Percentiles rank a stretch among this genome's conserved stretches.
These are phyloP conservation scores for Vireo altiloquus DNA, from an alignment of 2,113 vertebrate species.

Conservation along the genomic window DNA sequence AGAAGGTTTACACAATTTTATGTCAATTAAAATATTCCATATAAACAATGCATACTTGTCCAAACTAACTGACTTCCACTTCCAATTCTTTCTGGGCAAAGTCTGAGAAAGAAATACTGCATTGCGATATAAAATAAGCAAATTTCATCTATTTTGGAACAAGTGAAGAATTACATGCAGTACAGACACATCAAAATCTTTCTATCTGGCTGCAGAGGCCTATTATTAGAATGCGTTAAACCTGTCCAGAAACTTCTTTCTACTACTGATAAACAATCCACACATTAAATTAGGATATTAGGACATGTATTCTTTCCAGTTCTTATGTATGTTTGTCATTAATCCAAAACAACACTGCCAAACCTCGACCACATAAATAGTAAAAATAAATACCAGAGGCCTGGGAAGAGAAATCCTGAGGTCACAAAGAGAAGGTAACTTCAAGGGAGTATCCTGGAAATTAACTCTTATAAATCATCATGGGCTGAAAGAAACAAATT, in stretches of 20 bases:
- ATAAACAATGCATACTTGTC: conserved; percentile 49
- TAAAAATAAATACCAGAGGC: conserved; percentile 59
- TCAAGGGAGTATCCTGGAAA: conserved; percentile 66
- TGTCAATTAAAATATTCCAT: conserved; percentile 56
- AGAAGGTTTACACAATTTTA: conserved; percentile 36
- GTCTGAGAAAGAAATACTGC: conserved; percentile 19
- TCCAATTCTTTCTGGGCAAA: conserved; percentile 35
- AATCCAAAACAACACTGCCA: conserved; percentile 38
- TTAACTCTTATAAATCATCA: conserved; percentile 55
- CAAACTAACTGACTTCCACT: conserved; percentile 28
- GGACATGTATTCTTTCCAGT: conserved; percentile 1
- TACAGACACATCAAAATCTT: background rate
- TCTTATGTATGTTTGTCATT: conserved; percentile 37
- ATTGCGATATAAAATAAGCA: conserved; percentile 42
- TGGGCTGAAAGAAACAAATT: conserved; percentile 46
- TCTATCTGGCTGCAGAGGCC: background rate
- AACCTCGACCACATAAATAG: conserved; percentile 33
- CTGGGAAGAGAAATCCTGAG: conserved; percentile 60
- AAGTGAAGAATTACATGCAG: conserved; percentile 10
- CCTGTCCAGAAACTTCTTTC: conserved; percentile 44
- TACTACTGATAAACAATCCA: conserved; percentile 46
- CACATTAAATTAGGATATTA: conserved; percentile 15
- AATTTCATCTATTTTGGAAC: conserved; percentile 33
- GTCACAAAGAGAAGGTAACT: conserved; percentile 58
- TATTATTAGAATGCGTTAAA: conserved; percentile 37